These are phyloP conservation scores for Hassar affinis DNA, from an alignment of 2,113 vertebrate genomes.

Conservation along the genomic window DNA sequence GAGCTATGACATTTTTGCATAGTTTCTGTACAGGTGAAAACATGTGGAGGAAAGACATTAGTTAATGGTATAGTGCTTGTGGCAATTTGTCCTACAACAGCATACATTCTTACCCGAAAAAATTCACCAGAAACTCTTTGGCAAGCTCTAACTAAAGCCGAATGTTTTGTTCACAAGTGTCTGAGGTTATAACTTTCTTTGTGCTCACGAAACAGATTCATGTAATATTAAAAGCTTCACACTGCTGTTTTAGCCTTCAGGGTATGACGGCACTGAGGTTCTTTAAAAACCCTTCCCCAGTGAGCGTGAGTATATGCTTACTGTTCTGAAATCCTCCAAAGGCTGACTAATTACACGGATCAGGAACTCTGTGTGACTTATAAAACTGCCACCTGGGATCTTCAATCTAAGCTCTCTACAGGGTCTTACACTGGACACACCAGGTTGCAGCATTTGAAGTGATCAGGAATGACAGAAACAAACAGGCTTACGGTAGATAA, in stretches of 20 bases:
- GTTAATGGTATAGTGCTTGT: slow-evolving; percentile 64
- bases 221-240: slow-evolving; percentile 12
- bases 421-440: slow-evolving; percentile 18
- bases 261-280: slow-evolving; percentile 33
- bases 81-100: slow-evolving; percentile 67
- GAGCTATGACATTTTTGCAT: slow-evolving; percentile 70
- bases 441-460: slow-evolving; percentile 18
- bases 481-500: slow-evolving; percentile 7
- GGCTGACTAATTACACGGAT: slow-evolving; percentile 39
- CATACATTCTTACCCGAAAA: slow-evolving; percentile 61
- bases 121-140: slow-evolving; percentile 21
- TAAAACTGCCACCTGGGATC: slow-evolving; percentile 42
- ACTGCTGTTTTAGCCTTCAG: slow-evolving; percentile 21
- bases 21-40: slow-evolving; percentile 71
- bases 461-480: not conserved
- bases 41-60: slow-evolving; percentile 63
- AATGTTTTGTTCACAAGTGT: not conserved
- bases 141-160: slow-evolving; percentile 10
- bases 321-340: slow-evolving; percentile 38
- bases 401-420: slow-evolving; percentile 13
- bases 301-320: slow-evolving; percentile 35
- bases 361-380: slow-evolving; percentile 43
- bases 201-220: not conserved
- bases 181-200: not conserved
- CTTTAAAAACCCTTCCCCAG: slow-evolving; percentile 34